phyloP scores from a whole-genome alignment of 2,888 invertebrate species.

The Atrina japonica region DNA sequence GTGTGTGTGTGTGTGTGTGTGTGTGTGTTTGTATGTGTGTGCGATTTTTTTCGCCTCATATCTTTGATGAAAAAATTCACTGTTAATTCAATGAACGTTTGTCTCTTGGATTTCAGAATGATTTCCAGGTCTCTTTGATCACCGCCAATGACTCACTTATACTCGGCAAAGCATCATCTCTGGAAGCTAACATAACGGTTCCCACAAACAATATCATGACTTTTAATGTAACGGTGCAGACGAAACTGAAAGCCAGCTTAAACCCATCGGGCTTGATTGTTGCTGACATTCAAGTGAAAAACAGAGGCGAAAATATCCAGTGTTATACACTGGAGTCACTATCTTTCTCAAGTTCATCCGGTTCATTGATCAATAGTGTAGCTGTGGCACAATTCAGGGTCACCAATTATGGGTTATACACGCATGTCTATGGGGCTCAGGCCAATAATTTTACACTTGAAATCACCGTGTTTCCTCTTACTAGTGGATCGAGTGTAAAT shows the following conservation, averaged over 20 bases:
- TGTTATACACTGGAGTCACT: background rate
- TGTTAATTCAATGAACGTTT: no score
- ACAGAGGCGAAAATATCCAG: slow-evolving; percentile 10
- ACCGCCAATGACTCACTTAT: no score
- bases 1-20: no score
- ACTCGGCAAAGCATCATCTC: no score
- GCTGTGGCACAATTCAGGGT: slow-evolving; percentile 11
- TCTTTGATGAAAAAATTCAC: no score
- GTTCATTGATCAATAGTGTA: slow-evolving; percentile 4
- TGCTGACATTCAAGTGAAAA: background rate
- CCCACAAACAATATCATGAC: no score
- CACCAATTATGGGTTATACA: slow-evolving; percentile 26
- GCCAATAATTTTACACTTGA: background rate
- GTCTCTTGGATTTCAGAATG: no score
- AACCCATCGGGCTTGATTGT: slow-evolving; percentile 6
- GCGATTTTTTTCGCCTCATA: no score
- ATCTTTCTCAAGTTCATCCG: background rate
- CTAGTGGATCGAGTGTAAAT: background rate
- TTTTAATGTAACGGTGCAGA: no score
- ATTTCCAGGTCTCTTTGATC: no score
- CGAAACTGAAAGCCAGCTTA: background rate
- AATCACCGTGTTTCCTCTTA: slow-evolving; percentile 15
- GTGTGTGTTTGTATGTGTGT: no score
- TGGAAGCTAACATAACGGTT: no score
- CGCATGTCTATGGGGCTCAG: background rate